Base-by-base conservation (phyloP, 2,888 invertebrate genomes). In the Oscheius sp. region DNA sequence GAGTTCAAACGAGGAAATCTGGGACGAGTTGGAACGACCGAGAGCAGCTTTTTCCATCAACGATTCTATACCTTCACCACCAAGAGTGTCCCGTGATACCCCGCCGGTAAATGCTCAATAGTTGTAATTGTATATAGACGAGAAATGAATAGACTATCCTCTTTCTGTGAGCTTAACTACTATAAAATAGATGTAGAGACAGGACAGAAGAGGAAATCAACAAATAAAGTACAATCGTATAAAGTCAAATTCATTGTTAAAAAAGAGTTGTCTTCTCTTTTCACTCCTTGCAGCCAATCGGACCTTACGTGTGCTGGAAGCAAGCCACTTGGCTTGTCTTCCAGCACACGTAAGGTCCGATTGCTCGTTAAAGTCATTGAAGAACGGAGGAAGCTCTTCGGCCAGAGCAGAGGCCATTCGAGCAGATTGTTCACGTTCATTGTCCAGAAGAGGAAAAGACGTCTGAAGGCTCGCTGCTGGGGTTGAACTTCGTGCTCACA, bases 401-500 rank as follows among this genome's bases (percentile, higher is more conserved):
- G 72, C 62, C 63, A 72, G 7, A 51, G 37, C n/a, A 72, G 32
- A 11, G 72, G 72, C 72, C 72, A 72, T 62, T 60, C 51, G 11
- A 72, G 62, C 21, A 50, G 50, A 37, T 72, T 72, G n/a, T 47
- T 53, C 42, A 62, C 72, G 50, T 33, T 62, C 60, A 72, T 60
- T 1, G 72, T 62, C 72, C 72, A 72, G 72, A 72, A 72, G 72
- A 72, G 33, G 33, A 72, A 37, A 10, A 72, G 72, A 13, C 72
- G 72, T 21, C 72, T 60, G 50, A 72, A 72, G 60, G 72, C 48
- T 10, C 72, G 60, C 1, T 48, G 51, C 32, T 21, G 11, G 2
- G 60, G 32, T n/a, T 62, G 50, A n/a, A 37, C 33, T n/a, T 60
- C 53, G 50, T 72, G 33, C 62, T 72, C 72, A 29, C 72, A 72